A percentile compares a stretch with the other conserved stretches of the same genome.
Evolutionary conservation across 2,888 invertebrate genomes (phyloP).

Genomic region (Hoplodrina blanda): DNA sequence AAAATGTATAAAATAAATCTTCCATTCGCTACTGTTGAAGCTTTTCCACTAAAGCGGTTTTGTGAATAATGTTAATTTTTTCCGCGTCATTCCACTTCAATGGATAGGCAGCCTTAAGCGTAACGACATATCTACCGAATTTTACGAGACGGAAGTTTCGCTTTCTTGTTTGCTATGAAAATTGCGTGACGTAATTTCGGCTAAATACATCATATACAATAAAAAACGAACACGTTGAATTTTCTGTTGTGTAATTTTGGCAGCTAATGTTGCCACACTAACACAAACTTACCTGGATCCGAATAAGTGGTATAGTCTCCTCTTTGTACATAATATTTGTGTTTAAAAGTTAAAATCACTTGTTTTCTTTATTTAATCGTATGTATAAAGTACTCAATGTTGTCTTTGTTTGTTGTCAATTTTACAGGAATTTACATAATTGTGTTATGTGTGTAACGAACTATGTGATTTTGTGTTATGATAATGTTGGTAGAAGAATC

Average conservation of each 20-base stretch:
- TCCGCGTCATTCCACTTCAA: neutral
- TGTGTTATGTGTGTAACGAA: slow-evolving; percentile 42
- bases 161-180: neutral
- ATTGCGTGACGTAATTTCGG: too few relatives aligned
- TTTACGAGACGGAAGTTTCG: neutral
- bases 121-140: neutral
- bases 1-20: neutral
- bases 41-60: neutral
- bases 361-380: slow-evolving; percentile 48
- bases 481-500: slow-evolving; percentile 1
- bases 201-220: too few relatives aligned
- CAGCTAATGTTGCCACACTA: neutral
- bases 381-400: slow-evolving; percentile 53
- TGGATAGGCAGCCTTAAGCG: slow-evolving; percentile 1
- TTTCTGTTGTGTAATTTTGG: neutral
- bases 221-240: neutral
- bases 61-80: neutral
- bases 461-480: slow-evolving; percentile 34
- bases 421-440: slow-evolving; percentile 80
- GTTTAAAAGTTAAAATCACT: slow-evolving; percentile 64
- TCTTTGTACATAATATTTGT: slow-evolving; percentile 82
- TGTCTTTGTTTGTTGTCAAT: slow-evolving; percentile 45
- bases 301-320: slow-evolving; percentile 87
- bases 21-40: neutral
- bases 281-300: slow-evolving; percentile 84